These are phyloP conservation scores for Antennarius maculatus DNA, from an alignment of 2,797 vertebrate genomes.

Conservation along the genomic window DNA sequence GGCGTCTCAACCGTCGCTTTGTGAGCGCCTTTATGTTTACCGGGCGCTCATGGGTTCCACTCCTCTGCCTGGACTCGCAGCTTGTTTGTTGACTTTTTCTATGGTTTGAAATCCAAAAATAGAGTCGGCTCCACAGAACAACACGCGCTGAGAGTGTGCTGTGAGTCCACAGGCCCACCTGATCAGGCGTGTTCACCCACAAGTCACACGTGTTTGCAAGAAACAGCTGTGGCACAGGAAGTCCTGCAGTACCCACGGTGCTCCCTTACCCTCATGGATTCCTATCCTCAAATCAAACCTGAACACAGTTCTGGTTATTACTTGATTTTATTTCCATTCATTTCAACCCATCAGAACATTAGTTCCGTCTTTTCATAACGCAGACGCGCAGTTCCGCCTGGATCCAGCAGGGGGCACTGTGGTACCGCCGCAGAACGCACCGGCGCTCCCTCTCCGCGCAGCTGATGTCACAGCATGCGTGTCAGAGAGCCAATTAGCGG, in stretches of 20 bases:
- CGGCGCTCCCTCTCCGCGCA: too few species aligned
- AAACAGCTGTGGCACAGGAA: too few species aligned
- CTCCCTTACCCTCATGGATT: too few species aligned
- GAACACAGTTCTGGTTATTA: too few species aligned
- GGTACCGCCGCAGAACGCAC: constrained; percentile 1
- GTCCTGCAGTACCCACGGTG: neutral
- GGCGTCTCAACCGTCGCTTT: neutral
- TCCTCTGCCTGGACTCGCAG: too few species aligned
- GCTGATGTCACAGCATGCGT: constrained; percentile 2
- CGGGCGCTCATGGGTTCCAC: too few species aligned
- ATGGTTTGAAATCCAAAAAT: neutral
- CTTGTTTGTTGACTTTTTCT: neutral
- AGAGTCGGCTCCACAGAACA: neutral
- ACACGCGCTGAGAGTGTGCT: neutral
- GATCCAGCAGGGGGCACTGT: constrained; percentile 28
- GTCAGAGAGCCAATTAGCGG: constrained; percentile 26
- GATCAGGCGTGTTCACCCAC: neutral
- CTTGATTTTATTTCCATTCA: too few species aligned
- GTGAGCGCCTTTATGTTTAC: too few species aligned
- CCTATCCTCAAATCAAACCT: too few species aligned
- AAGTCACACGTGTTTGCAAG: too few species aligned
- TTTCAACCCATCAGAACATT: neutral
- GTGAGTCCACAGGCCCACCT: neutral
- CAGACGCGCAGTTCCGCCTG: neutral
- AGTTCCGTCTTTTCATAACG: neutral